phyloP scores from a whole-genome alignment of 2,888 invertebrate genomes.

The Apotomis betuletana region DNA sequence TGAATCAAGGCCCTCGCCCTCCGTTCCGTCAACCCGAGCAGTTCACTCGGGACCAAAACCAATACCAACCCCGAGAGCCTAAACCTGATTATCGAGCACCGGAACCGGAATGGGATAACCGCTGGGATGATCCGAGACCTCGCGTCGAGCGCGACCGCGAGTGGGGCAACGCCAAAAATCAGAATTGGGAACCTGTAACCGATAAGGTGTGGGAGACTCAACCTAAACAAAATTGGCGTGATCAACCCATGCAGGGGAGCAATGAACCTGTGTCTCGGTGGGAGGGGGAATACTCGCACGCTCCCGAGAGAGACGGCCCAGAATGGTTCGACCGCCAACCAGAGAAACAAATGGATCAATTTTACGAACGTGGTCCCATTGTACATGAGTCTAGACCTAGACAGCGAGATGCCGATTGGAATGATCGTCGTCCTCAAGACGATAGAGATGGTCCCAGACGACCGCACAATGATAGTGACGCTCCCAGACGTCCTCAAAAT shows the following conservation, averaged over 20 bases:
- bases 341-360: not conserved
- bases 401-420: not conserved
- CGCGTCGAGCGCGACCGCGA: not conserved
- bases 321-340: conserved; percentile 9
- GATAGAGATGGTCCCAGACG: too few relatives aligned
- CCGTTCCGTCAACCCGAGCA: conserved; percentile 14
- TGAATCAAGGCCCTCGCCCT: conserved; percentile 4
- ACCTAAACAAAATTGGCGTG: conserved; percentile 9
- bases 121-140: conserved; percentile 20
- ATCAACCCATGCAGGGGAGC: conserved; percentile 14
- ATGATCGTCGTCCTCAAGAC: not conserved
- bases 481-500: too few relatives aligned
- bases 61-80: conserved; percentile 2
- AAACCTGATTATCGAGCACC: conserved; percentile 1
- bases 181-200: conserved; percentile 11
- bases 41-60: conserved; percentile 3
- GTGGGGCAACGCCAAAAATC: conserved; percentile 7
- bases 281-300: not conserved
- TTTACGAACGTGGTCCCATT: not conserved
- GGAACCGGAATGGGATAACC: conserved; percentile 13
- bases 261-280: conserved; percentile 11
- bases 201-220: conserved; percentile 11
- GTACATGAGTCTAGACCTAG: not conserved
- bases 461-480: too few relatives aligned
- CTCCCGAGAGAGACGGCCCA: conserved; percentile 2